These are phyloP conservation scores for Drosophila suzukii DNA, from an alignment of 1,140 invertebrate genomes.

Conservation along the genomic window DNA sequence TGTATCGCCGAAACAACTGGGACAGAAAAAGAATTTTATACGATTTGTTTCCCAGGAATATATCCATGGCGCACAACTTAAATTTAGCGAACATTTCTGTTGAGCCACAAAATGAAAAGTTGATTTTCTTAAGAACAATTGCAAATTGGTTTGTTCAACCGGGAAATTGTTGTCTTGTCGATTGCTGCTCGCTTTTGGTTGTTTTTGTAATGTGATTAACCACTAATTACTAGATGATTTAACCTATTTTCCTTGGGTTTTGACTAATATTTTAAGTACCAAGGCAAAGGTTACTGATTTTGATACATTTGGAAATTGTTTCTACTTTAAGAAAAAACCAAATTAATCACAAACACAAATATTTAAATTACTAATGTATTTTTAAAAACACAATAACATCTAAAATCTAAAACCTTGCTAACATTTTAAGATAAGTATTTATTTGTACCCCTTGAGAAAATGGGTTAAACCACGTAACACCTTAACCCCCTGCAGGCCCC, in stretches of 20 bases:
- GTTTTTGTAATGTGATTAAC: slow-evolving; percentile 13
- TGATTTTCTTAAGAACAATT: slow-evolving; percentile 19
- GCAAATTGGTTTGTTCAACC: slow-evolving; percentile 28
- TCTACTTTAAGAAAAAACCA: too few species aligned
- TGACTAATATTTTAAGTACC: not conserved
- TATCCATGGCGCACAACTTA: slow-evolving; percentile 8
- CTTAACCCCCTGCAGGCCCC: slow-evolving; percentile 18
- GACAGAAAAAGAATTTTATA: slow-evolving; percentile 26
- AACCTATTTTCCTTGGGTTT: not conserved
- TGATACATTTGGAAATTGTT: too few species aligned
- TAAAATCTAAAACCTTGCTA: not conserved
- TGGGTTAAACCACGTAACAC: slow-evolving; percentile 18
- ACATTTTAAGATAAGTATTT: too few species aligned
- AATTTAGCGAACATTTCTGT: slow-evolving; percentile 22
- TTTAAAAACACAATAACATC: not conserved
- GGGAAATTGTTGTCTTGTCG: slow-evolving; percentile 17
- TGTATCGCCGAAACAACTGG: slow-evolving; percentile 6
- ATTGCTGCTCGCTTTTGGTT: slow-evolving; percentile 25
- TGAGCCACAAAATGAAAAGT: not conserved
- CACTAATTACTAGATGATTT: not conserved
- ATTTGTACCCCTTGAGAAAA: slow-evolving; percentile 1
- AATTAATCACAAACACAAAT: too few species aligned
- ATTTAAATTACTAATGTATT: too few species aligned
- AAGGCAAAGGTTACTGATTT: not conserved
- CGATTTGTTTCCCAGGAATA: slow-evolving; percentile 6